These are phyloP conservation scores for Prionace glauca DNA, from an alignment of 2,797 vertebrate genomes.

Conservation along the genomic window DNA sequence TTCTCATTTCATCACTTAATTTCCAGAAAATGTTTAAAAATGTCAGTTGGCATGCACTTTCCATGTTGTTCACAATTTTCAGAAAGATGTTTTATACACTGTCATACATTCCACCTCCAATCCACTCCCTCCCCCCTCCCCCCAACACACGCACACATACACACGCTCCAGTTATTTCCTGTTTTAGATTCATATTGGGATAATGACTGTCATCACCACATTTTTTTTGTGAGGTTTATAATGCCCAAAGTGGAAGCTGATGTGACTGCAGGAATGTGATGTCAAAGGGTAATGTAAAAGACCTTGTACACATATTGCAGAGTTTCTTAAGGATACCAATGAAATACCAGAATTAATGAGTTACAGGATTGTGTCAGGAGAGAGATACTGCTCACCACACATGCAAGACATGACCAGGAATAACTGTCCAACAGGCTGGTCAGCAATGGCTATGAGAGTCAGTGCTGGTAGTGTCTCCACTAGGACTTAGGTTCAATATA, in stretches of 20 bases:
- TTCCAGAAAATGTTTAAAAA: constrained; percentile 11
- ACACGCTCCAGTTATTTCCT: not conserved
- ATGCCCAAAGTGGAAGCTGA: not conserved
- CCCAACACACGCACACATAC: too few relatives aligned
- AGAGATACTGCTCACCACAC: too few relatives aligned
- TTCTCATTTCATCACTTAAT: not conserved
- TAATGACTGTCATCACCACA: not conserved
- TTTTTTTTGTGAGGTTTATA: not conserved
- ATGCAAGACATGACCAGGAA: not conserved
- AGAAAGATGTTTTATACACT: not conserved
- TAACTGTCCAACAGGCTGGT: not conserved
- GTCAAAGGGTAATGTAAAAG: not conserved
- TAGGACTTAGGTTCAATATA: not conserved
- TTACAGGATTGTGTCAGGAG: not conserved
- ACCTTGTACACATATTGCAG: not conserved
- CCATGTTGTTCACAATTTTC: not conserved
- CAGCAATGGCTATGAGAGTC: not conserved
- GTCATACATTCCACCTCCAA: too few relatives aligned
- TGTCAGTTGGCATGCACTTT: too few relatives aligned
- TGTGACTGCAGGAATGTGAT: not conserved
- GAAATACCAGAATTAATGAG: not conserved
- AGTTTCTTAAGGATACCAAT: not conserved
- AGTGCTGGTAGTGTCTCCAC: not conserved
- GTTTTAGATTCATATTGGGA: not conserved
- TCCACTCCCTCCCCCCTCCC: not conserved